Base-by-base conservation (phyloP, 2,888 invertebrate genomes). In the Pollenia amentaria region DNA sequence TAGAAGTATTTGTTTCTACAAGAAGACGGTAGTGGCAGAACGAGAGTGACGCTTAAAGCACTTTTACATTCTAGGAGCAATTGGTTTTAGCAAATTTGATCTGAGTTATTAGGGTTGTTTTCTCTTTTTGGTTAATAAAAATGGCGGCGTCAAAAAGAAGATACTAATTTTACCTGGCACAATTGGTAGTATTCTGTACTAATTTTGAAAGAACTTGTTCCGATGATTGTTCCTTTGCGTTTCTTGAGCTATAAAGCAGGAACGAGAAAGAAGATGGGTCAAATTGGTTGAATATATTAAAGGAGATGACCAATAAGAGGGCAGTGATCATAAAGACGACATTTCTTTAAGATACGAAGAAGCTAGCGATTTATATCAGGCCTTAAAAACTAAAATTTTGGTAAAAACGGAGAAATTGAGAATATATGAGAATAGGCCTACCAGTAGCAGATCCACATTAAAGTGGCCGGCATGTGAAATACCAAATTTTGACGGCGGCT, bases 381-480 rank as follows among this genome's bases (percentile, higher is more conserved):
- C 18, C 12, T 12, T 44, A 21, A 64, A 18, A 44, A 21, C 44
- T 1, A 62, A 62, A 42, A 62, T 42, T 62, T 62, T 62, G 21
- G 44, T 44, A 12, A 44, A 21, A 64, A 64, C 12, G 42, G 18
- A 64, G 7, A 6, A 40, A 8, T 6, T 16, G 1, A 64, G 44
- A 18, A 6, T 14, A 8, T 3, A 12, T 12, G 14, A 16, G 10
- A 44, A 64, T 21, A 18, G 7, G 18, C 42, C 42, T 2, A 7
- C 64, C 0, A 44, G 7, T 7, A 12, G 11, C 14, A 67, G 46
- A 21, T n/a, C 65, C 1, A 46, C 16, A 38, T 11, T 69, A 51
- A 69, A 69, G 38, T 38, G 38, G 7, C 51, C 29, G 16, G 29
- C 67, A 51, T 69, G 65, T 21, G 46, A 65, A 18, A 65, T 65